Evolutionary conservation across 2,113 vertebrate species (phyloP), one percentile per base, ranked within the genome.

Genomic region (Perca schrenkii): DNA sequence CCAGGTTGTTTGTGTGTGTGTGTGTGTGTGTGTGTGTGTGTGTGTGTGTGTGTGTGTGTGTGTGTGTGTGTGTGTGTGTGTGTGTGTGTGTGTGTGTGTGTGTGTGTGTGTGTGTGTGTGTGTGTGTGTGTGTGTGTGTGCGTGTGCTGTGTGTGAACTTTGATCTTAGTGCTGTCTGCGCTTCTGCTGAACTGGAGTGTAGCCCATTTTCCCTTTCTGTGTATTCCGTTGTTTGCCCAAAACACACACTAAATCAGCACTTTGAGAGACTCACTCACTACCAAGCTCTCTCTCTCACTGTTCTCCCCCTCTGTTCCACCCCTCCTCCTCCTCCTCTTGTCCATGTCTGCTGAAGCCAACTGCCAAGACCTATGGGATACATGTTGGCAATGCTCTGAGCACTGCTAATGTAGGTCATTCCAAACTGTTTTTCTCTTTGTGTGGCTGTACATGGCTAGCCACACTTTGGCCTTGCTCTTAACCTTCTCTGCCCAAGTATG

Each of bases 361-460:
- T 89, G 86, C 83, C 54, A 84, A 89, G 62, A 77, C 86, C 88
- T 82, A 71, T 86, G 82, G 90, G 86, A 85, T 85, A 79, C 70
- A 73, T 88, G 92, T 90, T 94, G 89, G 86, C 81, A 85, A 73
- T 6, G 46, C 78, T 80, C 46, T 72, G 63, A 90, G 82, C 36
- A 3, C 86, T 77, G 89, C 80, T 80, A 86, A 93, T 93, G 75
- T 92, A 87, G 90, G 93, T 94, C 91, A 92, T 78, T 86, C 67
- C 71, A 81, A 90, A 70, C 72, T 71, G 70, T 82, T 90, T 87
- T 83, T 79, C 60, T 70, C 46, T 79, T 83, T 86, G 73, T 79
- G 83, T 81, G 73, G 79, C 78, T 77, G 69, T 76, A 84, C 74
- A 75, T 68, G 77, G 70, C 82, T 62, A 75, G 67, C 80, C 50